Evolutionary conservation across 2,888 invertebrate species (phyloP), one percentile per base, ranked within the genome.

Genomic region (Deilephila elpenor): DNA sequence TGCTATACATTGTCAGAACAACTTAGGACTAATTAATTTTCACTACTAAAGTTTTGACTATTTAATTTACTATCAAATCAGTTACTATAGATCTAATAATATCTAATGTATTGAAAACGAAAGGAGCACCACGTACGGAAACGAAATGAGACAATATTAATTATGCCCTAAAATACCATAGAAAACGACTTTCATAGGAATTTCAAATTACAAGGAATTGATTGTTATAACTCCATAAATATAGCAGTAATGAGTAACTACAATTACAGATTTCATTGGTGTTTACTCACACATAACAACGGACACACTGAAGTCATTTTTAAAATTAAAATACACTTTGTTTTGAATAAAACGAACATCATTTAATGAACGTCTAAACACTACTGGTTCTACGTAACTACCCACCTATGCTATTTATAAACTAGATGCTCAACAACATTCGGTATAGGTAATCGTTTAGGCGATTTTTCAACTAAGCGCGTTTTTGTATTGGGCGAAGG

Each of bases 351-450:
- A 51, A 20, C 67, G 2, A 67, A 37, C 20, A 25, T 67, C 14
- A 25, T 67, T 5, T 11, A 37, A 20, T 14, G 37, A 64, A 44
- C 44, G n/a, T 64, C 25, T 67, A 67, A 67, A 25, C 51, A 25
- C 67, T 67, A 67, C 51, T 51, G 44, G 14, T 67, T 17, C 67
- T 67, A 51, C 25, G 5, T 51, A 14, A 20, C 84, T 82, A 83
- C 80, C 34, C 72, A 59, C 74, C 72, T 76, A 74, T 60, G 64
- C 80, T 83, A 82, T 79, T 76, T 78, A 79, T 80, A 78, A 74
- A 81, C 81, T 81, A 78, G 80, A 78, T 78, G 80, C 75, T 83
- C 79, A 85, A 85, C 83, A 84, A 84, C 80, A 82, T 76, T 78
- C 79, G 76, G 73, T 67, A 74, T 67, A 67, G 34, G 44, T 67